Base-by-base conservation (phyloP, 1,140 invertebrate genomes). In the Acyrthosiphon pisum region DNA sequence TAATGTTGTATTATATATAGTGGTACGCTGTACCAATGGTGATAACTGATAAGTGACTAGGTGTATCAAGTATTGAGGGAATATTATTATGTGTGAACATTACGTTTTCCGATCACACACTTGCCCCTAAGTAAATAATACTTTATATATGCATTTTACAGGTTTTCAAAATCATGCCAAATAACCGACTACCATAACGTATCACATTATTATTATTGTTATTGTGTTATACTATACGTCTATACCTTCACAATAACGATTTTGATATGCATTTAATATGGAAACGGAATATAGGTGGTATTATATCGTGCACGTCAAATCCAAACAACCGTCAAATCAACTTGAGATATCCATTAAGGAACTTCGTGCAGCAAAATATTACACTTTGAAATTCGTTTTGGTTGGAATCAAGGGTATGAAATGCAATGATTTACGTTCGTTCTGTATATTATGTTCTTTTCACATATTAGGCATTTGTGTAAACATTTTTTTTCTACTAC, bases 161-260 rank as follows among this genome's bases (percentile, higher is more conserved):
- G 30, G 26, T 48, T 48, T 88, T 50, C 23, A n/a, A 26, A 88
- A 88, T 50, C 30, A 88, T 35, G 14, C 44, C 9, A 50, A 88
- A 50, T 48, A 88, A 30, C 86, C 11, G 20, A 48, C 30, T 88
- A 88, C 86, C 48, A 88, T 18, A 88, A 14, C 48, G n/a, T 88
- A 88, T 50, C 30, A 88, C 86, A 48, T 88, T 88, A 81, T 81
- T 81, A n/a, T 68, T 68, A 60, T 30, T 60, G 30, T 68, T 68
- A 68, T 68, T 68, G 26, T 68, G 60, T 68, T 68, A 68, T 11
- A 68, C 30, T 68, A 68, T 68, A 68, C 60, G 60, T 68, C 3
- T 68, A 30, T n/a, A 14, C 60, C 26, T 68, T 68, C 60, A 68
- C 37, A 41, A 87, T 44, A 87, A 41, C 20, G 22, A 11, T 88